Evolutionary conservation across 2,113 vertebrate genomes (phyloP), one percentile per base, ranked within the genome.

Genomic region (Lanius collurio): DNA sequence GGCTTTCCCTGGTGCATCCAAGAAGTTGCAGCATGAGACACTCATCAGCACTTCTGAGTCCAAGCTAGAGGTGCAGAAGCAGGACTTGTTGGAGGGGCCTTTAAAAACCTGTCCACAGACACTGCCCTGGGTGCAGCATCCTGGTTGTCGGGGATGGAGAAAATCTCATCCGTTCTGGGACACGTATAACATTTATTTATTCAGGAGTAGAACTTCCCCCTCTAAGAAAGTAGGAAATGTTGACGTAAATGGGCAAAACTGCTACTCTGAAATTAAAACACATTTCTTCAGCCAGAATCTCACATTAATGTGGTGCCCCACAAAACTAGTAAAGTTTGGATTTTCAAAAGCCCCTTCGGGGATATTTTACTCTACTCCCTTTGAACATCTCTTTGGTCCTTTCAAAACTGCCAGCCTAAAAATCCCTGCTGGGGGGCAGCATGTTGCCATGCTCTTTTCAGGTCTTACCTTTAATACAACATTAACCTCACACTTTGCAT

Each of bases 351-450:
- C 10, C 13, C 89, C 91, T 89, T 93, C 6, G 0, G 89, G 93
- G 89, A 71, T 64, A 63, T 41, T 63, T 87, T 20, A 16, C 75
- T 79, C n/a, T 37, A 9, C 60, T 91, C 19, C 41, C 93, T 95
- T 97, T 95, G 93, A 96, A 94, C 89, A 94, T 75, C 56, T 53
- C 35, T 67, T 90, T 2, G 11, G 67, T 62, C 75, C 82, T 89
- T 83, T 79, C 55, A 76, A 79, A 95, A 93, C 87, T 60, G 65
- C 74, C 83, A 76, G 53, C 53, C 76, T 83, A 96, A 78, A 94
- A 93, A 88, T 96, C 92, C 79, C 90, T 92, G 83, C 85, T 90
- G 76, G 60, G 80, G 83, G 90, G 90, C 90, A 95, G 52, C 56
- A 27, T 3, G 5, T n/a, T 64, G 44, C 79, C 4, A 0, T 75